phyloP scores from a whole-genome alignment of 2,113 vertebrate species.

The Sigmodon hispidus region DNA sequence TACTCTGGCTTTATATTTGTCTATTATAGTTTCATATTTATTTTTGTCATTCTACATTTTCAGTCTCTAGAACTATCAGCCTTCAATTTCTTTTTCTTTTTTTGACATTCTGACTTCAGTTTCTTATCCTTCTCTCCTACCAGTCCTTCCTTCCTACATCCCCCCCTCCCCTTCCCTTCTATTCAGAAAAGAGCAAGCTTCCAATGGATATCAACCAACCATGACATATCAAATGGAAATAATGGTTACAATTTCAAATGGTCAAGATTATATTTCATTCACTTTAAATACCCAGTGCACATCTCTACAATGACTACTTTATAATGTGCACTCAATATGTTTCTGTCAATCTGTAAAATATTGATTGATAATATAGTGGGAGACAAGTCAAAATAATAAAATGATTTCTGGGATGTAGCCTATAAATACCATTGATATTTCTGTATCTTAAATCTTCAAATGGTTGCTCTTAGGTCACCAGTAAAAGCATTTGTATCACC shows the following conservation, averaged over 20 bases:
- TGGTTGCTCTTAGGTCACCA: not conserved
- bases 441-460: not conserved
- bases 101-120: not conserved
- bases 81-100: not conserved
- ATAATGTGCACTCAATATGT: conserved; percentile 14
- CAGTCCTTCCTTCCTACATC: not conserved
- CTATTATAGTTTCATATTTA: not conserved
- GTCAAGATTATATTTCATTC: not conserved
- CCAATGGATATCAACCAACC: not conserved
- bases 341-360: conserved; percentile 26
- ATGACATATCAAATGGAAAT: not conserved
- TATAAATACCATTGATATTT: not conserved
- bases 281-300: not conserved
- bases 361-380: conserved; percentile 15
- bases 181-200: not conserved
- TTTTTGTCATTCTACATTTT: not conserved
- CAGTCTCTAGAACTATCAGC: not conserved
- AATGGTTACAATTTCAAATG: too few species aligned
- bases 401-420: not conserved
- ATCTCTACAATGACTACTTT: not conserved
- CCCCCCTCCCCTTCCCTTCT: not conserved
- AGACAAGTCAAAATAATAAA: not conserved
- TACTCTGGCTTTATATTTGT: not conserved
- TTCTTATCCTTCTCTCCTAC: not conserved
- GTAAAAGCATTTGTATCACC: conserved; percentile 1